phyloP scores from a whole-genome alignment of 2,113 vertebrate genomes.

The Cervus canadensis region DNA sequence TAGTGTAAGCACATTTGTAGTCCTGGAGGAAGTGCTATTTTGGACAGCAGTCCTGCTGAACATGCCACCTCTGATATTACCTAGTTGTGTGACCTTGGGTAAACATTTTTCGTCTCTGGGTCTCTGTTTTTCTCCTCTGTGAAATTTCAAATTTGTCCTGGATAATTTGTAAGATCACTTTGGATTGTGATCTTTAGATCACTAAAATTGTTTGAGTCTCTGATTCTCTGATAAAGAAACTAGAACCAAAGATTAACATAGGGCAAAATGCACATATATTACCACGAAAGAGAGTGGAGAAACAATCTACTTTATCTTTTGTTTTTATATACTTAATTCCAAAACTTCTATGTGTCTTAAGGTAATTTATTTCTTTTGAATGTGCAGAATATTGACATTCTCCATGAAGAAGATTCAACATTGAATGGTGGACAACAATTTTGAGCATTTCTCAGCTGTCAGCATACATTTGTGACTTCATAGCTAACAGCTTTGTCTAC shows the following conservation, averaged over 20 bases:
- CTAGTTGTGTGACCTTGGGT: neutral
- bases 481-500: neutral
- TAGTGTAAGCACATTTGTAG: neutral
- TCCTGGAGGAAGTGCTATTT: neutral
- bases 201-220: neutral
- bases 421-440: neutral
- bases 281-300: neutral
- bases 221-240: neutral
- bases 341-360: constrained; percentile 53
- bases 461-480: neutral
- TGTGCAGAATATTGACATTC: constrained; percentile 25
- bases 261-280: neutral
- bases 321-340: constrained; percentile 32
- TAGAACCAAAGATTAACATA: neutral
- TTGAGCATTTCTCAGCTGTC: neutral
- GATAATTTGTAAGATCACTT: neutral
- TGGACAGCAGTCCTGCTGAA: neutral
- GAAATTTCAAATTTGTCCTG: neutral
- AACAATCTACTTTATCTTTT: neutral
- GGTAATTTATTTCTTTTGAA: constrained; percentile 40
- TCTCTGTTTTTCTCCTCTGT: neutral
- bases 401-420: constrained; percentile 14
- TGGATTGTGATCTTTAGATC: neutral
- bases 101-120: neutral
- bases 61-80: neutral